A percentile compares a stretch with the other conserved stretches of the same genome.
phyloP scores from a whole-genome alignment of 2,797 vertebrate genomes.

The Crypturellus tataupa region DNA sequence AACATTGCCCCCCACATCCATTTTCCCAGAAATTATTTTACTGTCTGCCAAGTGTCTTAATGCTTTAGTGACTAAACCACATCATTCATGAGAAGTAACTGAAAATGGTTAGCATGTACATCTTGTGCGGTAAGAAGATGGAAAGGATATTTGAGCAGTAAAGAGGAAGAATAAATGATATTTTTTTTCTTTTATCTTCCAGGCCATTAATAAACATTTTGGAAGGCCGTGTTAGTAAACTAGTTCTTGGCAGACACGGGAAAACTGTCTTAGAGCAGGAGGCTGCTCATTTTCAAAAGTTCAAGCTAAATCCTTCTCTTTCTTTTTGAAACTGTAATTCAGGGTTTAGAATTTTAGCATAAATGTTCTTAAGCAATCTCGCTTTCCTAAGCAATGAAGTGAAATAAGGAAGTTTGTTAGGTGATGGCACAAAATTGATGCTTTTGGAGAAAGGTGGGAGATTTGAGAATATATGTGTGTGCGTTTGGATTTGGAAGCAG shows the following conservation, averaged over 20 bases:
- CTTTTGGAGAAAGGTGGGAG: not conserved
- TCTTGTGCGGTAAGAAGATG: conserved; percentile 2
- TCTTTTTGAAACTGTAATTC: not conserved
- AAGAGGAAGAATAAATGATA: not conserved
- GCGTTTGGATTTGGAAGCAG: not conserved
- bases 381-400: conserved; percentile 9
- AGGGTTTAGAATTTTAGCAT: conserved; percentile 28
- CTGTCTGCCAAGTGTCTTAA: conserved; percentile 14
- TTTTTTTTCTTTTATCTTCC: not conserved
- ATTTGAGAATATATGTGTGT: not conserved
- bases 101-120: not conserved
- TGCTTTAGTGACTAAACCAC: not conserved
- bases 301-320: not conserved
- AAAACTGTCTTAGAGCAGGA: not conserved
- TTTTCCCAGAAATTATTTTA: conserved; percentile 14
- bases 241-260: not conserved
- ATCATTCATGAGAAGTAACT: not conserved
- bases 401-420: not conserved
- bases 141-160: not conserved
- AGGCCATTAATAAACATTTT: conserved; percentile 7
- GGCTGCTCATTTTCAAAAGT: not conserved
- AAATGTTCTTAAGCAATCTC: conserved; percentile 38
- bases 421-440: not conserved
- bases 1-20: not conserved
- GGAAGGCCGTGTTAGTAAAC: not conserved